Percentiles rank a stretch among this genome's conserved stretches.
Conservation (phyloP, 2,797 vertebrate genomes). For the Acestrorhynchus altus region DNA sequence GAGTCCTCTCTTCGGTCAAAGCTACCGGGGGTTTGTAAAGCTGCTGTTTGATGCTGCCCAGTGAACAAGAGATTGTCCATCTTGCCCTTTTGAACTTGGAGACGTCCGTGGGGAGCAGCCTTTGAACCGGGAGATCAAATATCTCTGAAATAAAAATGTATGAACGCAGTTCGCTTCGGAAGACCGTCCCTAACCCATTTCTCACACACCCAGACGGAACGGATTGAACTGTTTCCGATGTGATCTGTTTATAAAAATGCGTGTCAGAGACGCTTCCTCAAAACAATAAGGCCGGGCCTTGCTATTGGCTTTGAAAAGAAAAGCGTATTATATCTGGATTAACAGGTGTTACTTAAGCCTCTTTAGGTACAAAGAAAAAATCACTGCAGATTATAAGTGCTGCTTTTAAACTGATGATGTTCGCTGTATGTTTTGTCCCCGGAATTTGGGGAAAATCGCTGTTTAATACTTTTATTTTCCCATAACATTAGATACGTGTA, state of each 20-base stretch:
- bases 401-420: conserved; percentile 10
- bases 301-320: conserved; percentile 27
- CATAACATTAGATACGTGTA: too few relatives aligned
- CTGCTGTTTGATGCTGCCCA: conserved; percentile 38
- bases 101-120: conserved; percentile 42
- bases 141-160: conserved; percentile 2
- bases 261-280: not conserved
- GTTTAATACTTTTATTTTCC: too few relatives aligned
- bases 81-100: conserved; percentile 54
- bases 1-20: conserved; percentile 19
- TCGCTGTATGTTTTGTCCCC: not conserved
- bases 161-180: conserved; percentile 9
- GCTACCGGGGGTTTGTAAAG: conserved; percentile 12
- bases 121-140: conserved; percentile 54
- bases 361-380: conserved; percentile 29
- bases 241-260: not conserved
- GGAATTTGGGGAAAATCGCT: not conserved
- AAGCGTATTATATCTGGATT: conserved; percentile 27
- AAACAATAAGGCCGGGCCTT: not conserved
- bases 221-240: not conserved
- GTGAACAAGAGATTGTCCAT: conserved; percentile 20
- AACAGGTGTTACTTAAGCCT: conserved; percentile 33
- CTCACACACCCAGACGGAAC: too few relatives aligned
- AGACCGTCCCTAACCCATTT: not conserved
- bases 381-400: conserved; percentile 16